phyloP scores from a whole-genome alignment of 2,113 vertebrate genomes.

The Gallinago jamesoni region DNA sequence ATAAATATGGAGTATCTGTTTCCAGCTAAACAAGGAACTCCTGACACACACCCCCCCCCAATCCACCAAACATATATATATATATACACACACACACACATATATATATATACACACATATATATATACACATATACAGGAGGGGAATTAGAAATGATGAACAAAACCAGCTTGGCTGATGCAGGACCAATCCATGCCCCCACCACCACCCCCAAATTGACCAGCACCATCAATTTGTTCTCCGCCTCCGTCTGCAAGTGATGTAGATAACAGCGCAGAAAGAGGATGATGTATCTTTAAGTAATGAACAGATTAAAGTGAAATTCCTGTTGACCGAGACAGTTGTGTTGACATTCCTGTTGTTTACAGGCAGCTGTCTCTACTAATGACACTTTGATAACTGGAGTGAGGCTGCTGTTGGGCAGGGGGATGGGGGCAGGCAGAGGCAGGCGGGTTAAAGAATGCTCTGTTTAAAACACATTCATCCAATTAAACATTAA shows the following conservation, averaged over 20 bases:
- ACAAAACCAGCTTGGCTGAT: constrained; percentile 10
- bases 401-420: constrained; percentile 60
- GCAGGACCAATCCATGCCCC: not conserved
- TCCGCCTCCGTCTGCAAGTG: constrained; percentile 52
- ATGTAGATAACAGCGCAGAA: constrained; percentile 55
- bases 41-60: constrained; percentile 20
- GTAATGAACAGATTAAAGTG: constrained; percentile 72
- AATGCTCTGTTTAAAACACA: constrained; percentile 58
- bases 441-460: constrained; percentile 61
- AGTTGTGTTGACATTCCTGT: constrained; percentile 69
- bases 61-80: constrained; percentile 51
- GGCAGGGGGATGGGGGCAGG: constrained; percentile 38
- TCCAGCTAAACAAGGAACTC: constrained; percentile 64
- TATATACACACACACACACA: constrained; percentile 1
- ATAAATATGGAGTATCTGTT: constrained; percentile 76
- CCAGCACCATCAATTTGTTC: not conserved
- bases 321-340: constrained; percentile 72
- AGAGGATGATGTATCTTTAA: constrained; percentile 66
- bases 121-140: not conserved
- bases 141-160: constrained; percentile 51
- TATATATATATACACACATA: not conserved
- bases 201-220: not conserved
- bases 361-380: constrained; percentile 78
- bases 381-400: constrained; percentile 76
- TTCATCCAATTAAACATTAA: constrained; percentile 56